Conservation (phyloP, 2,113 vertebrate genomes). For the Hydrolagus affinis region DNA sequence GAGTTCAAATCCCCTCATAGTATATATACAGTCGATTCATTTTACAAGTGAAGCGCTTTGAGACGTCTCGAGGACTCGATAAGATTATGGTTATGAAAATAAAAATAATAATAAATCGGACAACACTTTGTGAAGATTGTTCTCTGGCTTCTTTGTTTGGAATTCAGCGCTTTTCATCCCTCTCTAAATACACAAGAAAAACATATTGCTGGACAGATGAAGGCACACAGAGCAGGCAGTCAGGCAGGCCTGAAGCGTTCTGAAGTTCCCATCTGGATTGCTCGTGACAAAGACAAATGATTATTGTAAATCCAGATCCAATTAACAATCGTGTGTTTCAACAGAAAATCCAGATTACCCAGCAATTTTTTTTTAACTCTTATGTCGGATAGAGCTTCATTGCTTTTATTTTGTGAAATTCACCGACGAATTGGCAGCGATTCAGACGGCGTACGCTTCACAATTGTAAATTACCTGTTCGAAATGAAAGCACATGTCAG, state of each 20-base stretch:
- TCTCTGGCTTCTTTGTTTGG: not conserved
- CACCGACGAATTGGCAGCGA: conserved; percentile 41
- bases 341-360: not conserved
- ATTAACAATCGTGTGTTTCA: conserved; percentile 18
- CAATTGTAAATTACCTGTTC: conserved; percentile 37
- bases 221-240: not conserved
- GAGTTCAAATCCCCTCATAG: no score
- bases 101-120: no score
- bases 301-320: conserved; percentile 21
- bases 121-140: not conserved
- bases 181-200: no score
- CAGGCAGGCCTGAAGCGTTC: not conserved
- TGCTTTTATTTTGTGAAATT: conserved; percentile 1
- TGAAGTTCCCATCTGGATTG: not conserved
- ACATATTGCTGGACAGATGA: conserved; percentile 7
- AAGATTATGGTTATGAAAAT: no score
- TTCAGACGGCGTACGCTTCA: conserved; percentile 46
- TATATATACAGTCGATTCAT: no score
- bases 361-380: not conserved
- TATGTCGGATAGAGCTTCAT: not conserved
- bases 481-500: conserved; percentile 30
- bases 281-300: conserved; percentile 28
- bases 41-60: no score
- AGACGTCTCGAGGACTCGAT: no score
- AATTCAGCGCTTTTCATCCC: not conserved